phyloP scores from a whole-genome alignment of 2,113 vertebrate species.

The Sander vitreus region DNA sequence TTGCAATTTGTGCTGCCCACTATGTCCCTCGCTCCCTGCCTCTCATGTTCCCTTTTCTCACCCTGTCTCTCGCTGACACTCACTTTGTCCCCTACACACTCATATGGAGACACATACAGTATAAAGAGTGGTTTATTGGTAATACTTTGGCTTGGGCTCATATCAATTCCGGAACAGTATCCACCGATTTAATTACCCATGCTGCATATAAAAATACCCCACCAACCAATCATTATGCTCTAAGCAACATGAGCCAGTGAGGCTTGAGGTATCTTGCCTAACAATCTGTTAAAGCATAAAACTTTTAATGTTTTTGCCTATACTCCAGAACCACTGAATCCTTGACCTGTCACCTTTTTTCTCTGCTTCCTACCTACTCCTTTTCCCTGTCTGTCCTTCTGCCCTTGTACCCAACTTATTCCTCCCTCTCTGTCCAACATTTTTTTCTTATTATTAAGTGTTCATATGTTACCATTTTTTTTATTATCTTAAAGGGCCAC shows the following conservation, averaged over 20 bases:
- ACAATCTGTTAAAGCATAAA: conserved; percentile 69
- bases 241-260: conserved; percentile 59
- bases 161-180: conserved; percentile 75
- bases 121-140: conserved; percentile 6
- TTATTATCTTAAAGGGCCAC: no score
- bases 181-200: conserved; percentile 74
- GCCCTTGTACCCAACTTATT: not conserved
- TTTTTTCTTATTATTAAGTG: accelerated
- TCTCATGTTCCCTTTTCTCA: conserved; percentile 42
- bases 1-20: conserved; percentile 69
- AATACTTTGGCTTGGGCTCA: conserved; percentile 64
- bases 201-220: conserved; percentile 74
- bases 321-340: conserved; percentile 49
- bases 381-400: not conserved
- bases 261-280: conserved; percentile 55
- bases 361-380: not conserved
- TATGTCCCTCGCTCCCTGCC: conserved; percentile 26
- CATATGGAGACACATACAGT: not conserved
- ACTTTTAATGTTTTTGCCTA: conserved; percentile 71
- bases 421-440: not conserved
- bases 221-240: conserved; percentile 61
- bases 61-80: conserved; percentile 27
- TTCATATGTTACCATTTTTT: not conserved
- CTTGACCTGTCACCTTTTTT: conserved; percentile 48
- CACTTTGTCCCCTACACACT: conserved; percentile 32